A percentile compares a stretch with the other conserved stretches of the same genome.
Conservation (phyloP, 2,888 invertebrate genomes). For the Acanthopleura granulata region DNA sequence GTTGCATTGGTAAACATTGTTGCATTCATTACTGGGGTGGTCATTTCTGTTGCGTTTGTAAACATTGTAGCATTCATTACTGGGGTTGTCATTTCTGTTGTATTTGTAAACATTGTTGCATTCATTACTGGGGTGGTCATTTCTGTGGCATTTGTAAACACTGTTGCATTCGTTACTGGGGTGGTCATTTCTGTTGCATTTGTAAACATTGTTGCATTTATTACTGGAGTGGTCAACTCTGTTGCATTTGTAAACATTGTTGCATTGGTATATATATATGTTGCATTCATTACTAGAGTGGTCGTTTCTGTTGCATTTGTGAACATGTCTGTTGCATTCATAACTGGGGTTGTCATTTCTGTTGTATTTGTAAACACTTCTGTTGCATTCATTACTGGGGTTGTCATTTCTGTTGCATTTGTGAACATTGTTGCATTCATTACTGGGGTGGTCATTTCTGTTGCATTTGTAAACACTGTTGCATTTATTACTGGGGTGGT, state of each 20-base stretch:
- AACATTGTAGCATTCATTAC: neutral
- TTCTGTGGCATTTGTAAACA: neutral
- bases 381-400: neutral
- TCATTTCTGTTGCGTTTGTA: neutral
- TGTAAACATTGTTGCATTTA: neutral
- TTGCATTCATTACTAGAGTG: neutral
- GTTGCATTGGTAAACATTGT: neutral
- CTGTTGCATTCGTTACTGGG: neutral
- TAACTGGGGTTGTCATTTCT: neutral
- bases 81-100: constrained; percentile 1
- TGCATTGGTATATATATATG: neutral
- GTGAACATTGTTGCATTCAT: neutral
- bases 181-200: constrained; percentile 1
- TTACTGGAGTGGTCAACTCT: neutral
- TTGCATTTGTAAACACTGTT: neutral
- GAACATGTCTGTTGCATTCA: neutral
- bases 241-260: too few relatives aligned
- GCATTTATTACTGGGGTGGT: neutral
- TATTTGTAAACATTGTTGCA: neutral
- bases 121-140: neutral
- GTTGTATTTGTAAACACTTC: neutral
- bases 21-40: neutral
- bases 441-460: neutral
- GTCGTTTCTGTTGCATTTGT: neutral
- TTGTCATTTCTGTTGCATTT: neutral